Evolutionary conservation across 1,140 invertebrate species (phyloP).

Genomic region (Kradibia gibbosae): DNA sequence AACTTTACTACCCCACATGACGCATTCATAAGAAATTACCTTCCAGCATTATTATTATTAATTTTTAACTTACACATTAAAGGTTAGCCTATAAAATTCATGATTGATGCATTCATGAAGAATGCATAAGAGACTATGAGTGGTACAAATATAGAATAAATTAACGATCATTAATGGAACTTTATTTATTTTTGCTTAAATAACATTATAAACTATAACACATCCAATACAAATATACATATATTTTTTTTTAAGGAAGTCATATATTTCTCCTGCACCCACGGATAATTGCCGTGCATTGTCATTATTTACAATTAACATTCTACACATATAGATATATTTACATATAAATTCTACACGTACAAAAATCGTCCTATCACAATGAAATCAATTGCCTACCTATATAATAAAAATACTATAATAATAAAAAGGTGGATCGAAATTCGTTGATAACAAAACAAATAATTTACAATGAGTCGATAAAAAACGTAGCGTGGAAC

Average conservation of each 20-base stretch:
- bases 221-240: neutral
- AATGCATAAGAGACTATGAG: no score
- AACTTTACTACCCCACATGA: neutral
- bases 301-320: conserved; percentile 1
- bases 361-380: neutral
- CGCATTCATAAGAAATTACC: neutral
- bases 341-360: neutral
- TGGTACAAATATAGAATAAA: neutral
- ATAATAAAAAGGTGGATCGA: neutral
- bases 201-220: neutral
- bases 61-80: no score
- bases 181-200: neutral
- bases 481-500: neutral
- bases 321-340: neutral
- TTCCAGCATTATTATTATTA: neutral
- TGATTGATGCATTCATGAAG: no score
- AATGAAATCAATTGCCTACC: neutral
- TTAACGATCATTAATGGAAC: neutral
- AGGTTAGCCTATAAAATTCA: no score
- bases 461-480: neutral
- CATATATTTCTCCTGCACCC: neutral
- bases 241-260: neutral
- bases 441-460: neutral
- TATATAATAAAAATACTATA: neutral
- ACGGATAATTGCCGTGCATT: neutral